A percentile compares a stretch with the other conserved stretches of the same genome.
phyloP scores from a whole-genome alignment of 2,113 vertebrate species.

The Rafetus swinhoei region DNA sequence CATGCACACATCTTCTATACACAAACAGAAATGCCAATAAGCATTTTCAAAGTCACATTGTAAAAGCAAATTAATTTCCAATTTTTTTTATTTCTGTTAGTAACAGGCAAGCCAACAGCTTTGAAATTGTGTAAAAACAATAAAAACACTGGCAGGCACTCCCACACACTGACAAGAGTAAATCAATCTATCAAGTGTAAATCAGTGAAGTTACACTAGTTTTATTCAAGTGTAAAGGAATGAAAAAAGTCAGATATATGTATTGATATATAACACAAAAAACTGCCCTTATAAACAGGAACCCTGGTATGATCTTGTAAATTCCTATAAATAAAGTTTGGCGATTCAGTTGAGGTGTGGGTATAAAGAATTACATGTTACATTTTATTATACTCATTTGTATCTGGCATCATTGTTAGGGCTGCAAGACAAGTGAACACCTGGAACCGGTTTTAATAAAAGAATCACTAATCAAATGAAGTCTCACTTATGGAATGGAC shows the following conservation, averaged over 20 bases:
- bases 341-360: background rate
- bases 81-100: background rate
- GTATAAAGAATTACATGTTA: background rate
- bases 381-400: background rate
- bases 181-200: background rate
- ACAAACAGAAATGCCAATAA: background rate
- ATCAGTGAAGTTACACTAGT: background rate
- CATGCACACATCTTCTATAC: background rate
- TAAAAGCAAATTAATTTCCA: background rate
- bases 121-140: background rate
- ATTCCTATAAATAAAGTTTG: background rate
- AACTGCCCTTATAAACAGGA: background rate
- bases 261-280: background rate
- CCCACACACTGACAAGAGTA: background rate
- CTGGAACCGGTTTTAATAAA: background rate
- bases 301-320: background rate
- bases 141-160: background rate
- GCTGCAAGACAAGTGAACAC: background rate
- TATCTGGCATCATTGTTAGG: background rate
- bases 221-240: background rate
- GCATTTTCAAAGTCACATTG: background rate
- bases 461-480: constrained; percentile 1
- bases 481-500: background rate
- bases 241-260: background rate
- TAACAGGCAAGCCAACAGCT: background rate